Evolutionary conservation across 2,113 vertebrate species (phyloP).

Genomic region (Platysternon megacephalum): DNA sequence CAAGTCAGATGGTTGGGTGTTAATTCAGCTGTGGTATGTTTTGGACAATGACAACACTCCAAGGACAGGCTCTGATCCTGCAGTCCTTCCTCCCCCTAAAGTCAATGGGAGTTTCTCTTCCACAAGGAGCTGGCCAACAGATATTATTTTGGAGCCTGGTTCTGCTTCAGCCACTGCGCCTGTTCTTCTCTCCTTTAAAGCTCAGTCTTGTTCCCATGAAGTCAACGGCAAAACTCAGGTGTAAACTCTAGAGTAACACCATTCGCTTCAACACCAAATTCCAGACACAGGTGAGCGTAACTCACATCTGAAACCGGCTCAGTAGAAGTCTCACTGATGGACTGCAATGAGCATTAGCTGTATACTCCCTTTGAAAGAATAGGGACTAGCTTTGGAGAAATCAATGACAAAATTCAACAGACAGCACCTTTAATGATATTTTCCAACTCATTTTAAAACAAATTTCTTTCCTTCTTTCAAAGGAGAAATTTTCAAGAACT

Average conservation of each 20-base stretch:
- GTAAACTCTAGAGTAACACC: neutral
- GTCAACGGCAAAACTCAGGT: neutral
- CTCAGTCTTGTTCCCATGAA: neutral
- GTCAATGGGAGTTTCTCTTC: neutral
- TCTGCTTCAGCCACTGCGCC: neutral
- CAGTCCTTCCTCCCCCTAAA: neutral
- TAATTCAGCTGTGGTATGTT: neutral
- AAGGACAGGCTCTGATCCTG: neutral
- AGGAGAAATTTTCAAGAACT: neutral
- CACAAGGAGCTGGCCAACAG: neutral
- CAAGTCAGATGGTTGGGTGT: neutral
- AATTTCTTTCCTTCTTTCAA: neutral
- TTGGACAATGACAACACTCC: neutral
- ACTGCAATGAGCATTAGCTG: neutral
- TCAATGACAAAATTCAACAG: neutral
- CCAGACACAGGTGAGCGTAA: neutral
- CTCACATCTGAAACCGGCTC: neutral
- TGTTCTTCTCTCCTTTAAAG: neutral
- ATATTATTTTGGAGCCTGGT: neutral
- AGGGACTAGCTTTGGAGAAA: neutral
- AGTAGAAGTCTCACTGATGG: neutral
- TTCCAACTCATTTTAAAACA: neutral
- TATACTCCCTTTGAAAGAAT: neutral
- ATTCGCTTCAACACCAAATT: neutral
- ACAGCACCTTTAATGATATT: neutral